These are phyloP conservation scores for Scaptomyza flava DNA, from an alignment of 2,888 invertebrate genomes.

Conservation along the genomic window DNA sequence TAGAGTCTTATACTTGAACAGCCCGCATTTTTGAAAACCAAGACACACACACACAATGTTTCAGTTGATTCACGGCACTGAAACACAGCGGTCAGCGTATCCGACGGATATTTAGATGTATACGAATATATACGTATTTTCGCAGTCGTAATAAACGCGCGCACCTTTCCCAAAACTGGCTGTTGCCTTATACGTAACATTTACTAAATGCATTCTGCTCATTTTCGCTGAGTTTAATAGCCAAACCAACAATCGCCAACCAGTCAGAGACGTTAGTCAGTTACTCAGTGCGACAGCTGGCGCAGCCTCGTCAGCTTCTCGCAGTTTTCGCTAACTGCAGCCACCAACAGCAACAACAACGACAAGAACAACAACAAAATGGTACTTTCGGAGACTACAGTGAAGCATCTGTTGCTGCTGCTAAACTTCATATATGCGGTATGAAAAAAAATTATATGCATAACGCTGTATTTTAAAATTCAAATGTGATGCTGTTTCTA, in stretches of 20 bases:
- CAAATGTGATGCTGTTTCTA: constrained; percentile 7
- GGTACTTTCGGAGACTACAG: constrained; percentile 74
- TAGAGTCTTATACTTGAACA: constrained; percentile 10
- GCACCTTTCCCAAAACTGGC: constrained; percentile 48
- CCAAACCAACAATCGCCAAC: constrained; percentile 11
- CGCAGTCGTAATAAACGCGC: constrained; percentile 12
- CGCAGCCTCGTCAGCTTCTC: constrained; percentile 24
- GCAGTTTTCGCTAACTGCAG: constrained; percentile 33
- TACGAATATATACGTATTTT: constrained; percentile 7
- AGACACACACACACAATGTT: constrained; percentile 50
- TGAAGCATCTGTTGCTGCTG: constrained; percentile 78
- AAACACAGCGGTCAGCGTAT: constrained; percentile 69
- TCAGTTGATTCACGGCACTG: constrained; percentile 71
- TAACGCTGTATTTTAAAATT: background rate
- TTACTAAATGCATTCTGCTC: constrained; percentile 56
- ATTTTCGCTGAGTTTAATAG: constrained; percentile 51
- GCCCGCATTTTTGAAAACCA: constrained; percentile 53
- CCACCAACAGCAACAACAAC: background rate
- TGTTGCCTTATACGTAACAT: constrained; percentile 63
- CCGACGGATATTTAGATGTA: constrained; percentile 30
- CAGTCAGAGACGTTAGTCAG: constrained; percentile 6
- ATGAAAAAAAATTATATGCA: constrained; percentile 44
- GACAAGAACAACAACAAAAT: constrained; percentile 49
- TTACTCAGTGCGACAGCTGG: constrained; percentile 20
- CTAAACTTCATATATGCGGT: constrained; percentile 80